Conservation (phyloP, 2,797 vertebrate species). For the Acipenser oxyrinchus region DNA sequence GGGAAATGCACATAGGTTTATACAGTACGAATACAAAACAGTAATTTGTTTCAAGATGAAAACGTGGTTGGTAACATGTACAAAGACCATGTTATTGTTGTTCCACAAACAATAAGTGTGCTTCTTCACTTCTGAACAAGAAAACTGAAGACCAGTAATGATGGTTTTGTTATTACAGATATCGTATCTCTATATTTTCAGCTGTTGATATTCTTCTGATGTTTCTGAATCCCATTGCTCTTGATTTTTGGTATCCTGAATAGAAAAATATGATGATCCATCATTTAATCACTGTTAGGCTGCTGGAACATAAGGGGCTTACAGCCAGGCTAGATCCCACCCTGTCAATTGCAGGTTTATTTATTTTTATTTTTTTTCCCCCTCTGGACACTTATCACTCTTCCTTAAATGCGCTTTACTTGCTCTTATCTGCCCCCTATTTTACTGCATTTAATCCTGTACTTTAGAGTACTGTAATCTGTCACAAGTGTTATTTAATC, state of each 20-base stretch:
- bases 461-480: too few relatives aligned
- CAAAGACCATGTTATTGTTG: too few relatives aligned
- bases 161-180: conserved; percentile 19
- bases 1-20: background rate
- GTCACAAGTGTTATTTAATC: too few relatives aligned
- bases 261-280: conserved; percentile 7
- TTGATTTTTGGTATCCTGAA: conserved; percentile 41
- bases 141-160: background rate
- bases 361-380: too few relatives aligned
- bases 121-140: background rate
- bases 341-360: background rate
- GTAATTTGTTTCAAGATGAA: background rate
- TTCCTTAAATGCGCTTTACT: too few relatives aligned
- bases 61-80: background rate
- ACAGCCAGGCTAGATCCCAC: background rate
- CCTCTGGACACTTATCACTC: too few relatives aligned
- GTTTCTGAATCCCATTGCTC: conserved; percentile 27
- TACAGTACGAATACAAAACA: background rate
- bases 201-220: conserved; percentile 30
- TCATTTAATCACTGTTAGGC: background rate
- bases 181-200: conserved; percentile 38
- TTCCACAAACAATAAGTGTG: background rate
- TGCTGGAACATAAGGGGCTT: too few relatives aligned
- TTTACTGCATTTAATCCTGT: too few relatives aligned
- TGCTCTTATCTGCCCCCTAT: too few relatives aligned